phyloP scores from a whole-genome alignment of 2,888 invertebrate genomes.

The Apodemia hepburni region DNA sequence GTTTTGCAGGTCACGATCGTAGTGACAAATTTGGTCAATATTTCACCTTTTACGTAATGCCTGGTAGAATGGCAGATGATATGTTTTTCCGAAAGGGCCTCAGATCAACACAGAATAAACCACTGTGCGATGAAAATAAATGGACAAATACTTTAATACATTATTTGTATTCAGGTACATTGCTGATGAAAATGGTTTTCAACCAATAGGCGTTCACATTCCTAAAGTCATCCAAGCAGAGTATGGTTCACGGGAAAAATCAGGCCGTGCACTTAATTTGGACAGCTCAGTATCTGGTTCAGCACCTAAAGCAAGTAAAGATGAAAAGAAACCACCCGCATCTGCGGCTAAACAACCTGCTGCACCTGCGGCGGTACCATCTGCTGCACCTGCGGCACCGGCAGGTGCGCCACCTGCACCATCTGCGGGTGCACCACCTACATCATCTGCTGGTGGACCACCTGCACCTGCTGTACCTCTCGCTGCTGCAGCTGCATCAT shows the following conservation, averaged over 20 bases:
- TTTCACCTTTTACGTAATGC: too few relatives aligned
- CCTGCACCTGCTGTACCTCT: conserved; percentile 16
- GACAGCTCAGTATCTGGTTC: conserved; percentile 41
- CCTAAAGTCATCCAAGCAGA: conserved; percentile 54
- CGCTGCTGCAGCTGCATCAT: conserved; percentile 14
- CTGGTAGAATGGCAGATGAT: background rate
- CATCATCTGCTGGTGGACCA: conserved; percentile 19
- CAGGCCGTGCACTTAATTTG: conserved; percentile 40
- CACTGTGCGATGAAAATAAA: too few relatives aligned
- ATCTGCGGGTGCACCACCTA: conserved; percentile 20
- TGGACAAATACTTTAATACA: background rate
- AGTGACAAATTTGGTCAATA: too few relatives aligned
- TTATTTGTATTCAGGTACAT: conserved; percentile 69
- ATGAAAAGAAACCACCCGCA: conserved; percentile 23
- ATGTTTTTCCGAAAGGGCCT: too few relatives aligned
- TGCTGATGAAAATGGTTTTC: conserved; percentile 87
- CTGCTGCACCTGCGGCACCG: conserved; percentile 27
- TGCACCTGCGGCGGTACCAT: too few relatives aligned
- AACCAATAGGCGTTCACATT: conserved; percentile 83
- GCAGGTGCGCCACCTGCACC: conserved; percentile 17
- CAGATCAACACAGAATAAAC: too few relatives aligned
- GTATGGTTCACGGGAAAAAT: conserved; percentile 38
- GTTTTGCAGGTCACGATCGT: too few relatives aligned
- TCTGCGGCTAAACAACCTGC: conserved; percentile 22
- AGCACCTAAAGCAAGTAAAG: conserved; percentile 32